Percentiles rank a stretch among this genome's conserved stretches.
phyloP scores from a whole-genome alignment of 2,113 vertebrate species.

The Amblyornis subalaris region DNA sequence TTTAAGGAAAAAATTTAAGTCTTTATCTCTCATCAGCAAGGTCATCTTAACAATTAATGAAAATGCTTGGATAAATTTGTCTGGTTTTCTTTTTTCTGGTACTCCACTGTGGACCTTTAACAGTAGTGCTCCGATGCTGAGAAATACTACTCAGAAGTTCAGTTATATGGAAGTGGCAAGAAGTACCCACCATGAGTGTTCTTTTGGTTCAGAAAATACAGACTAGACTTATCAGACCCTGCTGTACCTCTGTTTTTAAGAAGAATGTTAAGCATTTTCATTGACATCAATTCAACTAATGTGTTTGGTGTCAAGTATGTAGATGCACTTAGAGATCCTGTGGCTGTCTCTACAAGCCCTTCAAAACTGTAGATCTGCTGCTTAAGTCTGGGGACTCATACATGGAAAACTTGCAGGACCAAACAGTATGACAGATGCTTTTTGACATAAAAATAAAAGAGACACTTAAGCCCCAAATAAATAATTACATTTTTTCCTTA shows the following conservation, averaged over 20 bases:
- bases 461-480: not conserved
- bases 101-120: not conserved
- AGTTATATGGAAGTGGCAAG: not conserved
- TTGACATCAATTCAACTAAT: not conserved
- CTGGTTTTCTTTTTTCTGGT: not conserved
- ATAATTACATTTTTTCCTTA: not conserved
- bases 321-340: constrained; percentile 7
- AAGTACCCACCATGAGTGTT: not conserved
- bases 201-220: not conserved
- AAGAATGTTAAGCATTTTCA: constrained; percentile 15
- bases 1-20: not conserved
- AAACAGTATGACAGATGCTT: not conserved
- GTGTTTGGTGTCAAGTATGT: not conserved
- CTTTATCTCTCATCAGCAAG: not conserved
- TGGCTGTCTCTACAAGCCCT: not conserved
- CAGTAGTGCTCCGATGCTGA: not conserved
- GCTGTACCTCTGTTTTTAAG: not conserved
- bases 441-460: not conserved
- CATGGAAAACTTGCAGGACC: not conserved
- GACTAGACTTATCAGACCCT: not conserved
- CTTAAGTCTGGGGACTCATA: not conserved
- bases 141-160: not conserved
- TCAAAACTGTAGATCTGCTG: not conserved
- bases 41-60: not conserved
- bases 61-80: not conserved